Evolutionary conservation across 1,140 invertebrate genomes (phyloP), one percentile per base, ranked within the genome.

Genomic region (Bursaphelenchus mucronatus): DNA sequence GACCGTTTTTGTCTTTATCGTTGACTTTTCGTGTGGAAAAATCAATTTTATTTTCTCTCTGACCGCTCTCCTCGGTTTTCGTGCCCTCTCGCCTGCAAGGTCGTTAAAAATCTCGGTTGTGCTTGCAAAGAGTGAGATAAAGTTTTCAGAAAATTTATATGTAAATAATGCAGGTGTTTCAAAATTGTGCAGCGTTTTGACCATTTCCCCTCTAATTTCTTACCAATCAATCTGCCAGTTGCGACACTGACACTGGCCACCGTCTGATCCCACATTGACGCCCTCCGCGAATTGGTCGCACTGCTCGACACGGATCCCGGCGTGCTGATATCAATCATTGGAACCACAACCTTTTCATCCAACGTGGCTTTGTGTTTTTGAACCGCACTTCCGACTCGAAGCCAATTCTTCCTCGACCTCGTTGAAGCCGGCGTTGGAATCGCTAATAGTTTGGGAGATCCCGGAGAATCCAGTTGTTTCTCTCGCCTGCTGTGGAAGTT

Each of bases 271-370:
- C 73, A 75, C 10, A 57, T 57, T n/a, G 63, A 67, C 17, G 67
- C 59, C 15, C 74, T 55, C 30, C 68, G 17, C 46, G 67, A 70
- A 19, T 62, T 75, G 21, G 39, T 50, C n/a, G 63, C 43, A 45
- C 51, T 56, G 5, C 61, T 45, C 8, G 73, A 30, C 30, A 30
- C 69, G 17, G 73, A 76, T 11, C 58, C 49, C n/a, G 73, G 75
- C 17, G 69, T 61, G 43, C 70, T 63, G 7, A 76, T 52, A 54
- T 75, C 73, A 47, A 75, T 75, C 73, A 75, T 75, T 49, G 76
- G 74, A n/a, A 75, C 57, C 41, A 19, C 64, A 30, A 53, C 13
- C 47, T 10, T 13, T 13, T 51, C 45, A 44, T 58, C 53, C 54
- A 56, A 21, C 8, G 63, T 45, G 13, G 63, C 13, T 3, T 59